phyloP scores from a whole-genome alignment of 2,113 vertebrate species.

The Riparia riparia region DNA sequence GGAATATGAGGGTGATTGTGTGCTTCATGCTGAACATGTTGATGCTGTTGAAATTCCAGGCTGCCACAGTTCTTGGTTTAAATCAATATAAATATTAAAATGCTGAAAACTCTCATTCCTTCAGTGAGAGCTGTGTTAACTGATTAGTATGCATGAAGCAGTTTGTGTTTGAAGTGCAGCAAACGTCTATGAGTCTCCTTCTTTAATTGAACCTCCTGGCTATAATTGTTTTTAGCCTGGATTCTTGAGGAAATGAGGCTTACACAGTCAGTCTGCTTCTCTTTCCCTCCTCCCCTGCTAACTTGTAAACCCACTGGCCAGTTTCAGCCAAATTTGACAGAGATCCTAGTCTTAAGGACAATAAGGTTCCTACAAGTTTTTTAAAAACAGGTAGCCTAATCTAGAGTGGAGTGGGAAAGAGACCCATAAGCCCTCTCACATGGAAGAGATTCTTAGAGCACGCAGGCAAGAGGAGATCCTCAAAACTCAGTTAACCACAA shows the following conservation, averaged over 20 bases:
- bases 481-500: neutral
- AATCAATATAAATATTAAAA: conserved; percentile 45
- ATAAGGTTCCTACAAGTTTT: neutral
- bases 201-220: conserved; percentile 63
- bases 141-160: conserved; percentile 28
- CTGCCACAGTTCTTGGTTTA: neutral
- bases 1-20: neutral
- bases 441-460: neutral
- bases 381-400: neutral
- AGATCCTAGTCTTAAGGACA: neutral
- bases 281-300: neutral
- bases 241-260: conserved; percentile 38
- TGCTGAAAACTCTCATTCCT: neutral
- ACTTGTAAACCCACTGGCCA: neutral
- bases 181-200: conserved; percentile 3
- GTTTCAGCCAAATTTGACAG: conserved; percentile 14
- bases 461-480: neutral
- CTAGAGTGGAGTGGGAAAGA: neutral
- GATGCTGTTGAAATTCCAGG: neutral
- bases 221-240: conserved; percentile 47
- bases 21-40: neutral
- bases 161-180: conserved; percentile 20
- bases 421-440: neutral
- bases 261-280: neutral
- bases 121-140: neutral